Base-by-base conservation (phyloP, 2,888 invertebrate species). In the Sinopyrophorus schimmeli region DNA sequence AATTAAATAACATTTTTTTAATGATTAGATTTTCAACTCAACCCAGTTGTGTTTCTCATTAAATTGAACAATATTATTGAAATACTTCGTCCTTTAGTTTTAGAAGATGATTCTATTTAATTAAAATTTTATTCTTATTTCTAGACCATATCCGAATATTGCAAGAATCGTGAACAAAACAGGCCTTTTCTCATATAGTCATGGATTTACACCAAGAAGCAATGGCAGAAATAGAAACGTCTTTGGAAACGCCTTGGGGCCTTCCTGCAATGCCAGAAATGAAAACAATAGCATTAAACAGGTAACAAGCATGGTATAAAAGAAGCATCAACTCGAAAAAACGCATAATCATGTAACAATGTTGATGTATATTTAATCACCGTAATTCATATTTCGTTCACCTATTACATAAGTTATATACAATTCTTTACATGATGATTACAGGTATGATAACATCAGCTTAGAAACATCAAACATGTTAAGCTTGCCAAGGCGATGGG, bases 131-230 rank as follows among this genome's bases (percentile, higher is more conserved):
- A n/a, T n/a, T n/a, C n/a, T n/a, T n/a, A n/a, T 31, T 72, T 68
- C 12, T 68, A 81, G 81, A 78, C 79, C 26, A 81, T 81, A 58
- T 80, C 80, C 1, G 78, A 79, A 49, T 80, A 80, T 61, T 81
- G 79, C 61, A 76, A 76, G 50, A 75, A 75, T 17, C 71, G 77
- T 37, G 71, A 77, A 46, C 78, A 79, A 55, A 75, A 74, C 28
- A 74, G 78, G 49, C 80, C n/a, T 81, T 81, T 63, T 80, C 80
- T 1, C 81, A 81, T 62, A 77, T 80, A 34, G 78, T 80, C 7
- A 80, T 81, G 78, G 80, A 81, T 63, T 71, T 81, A 65, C 77
- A 80, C 58, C 76, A 77, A 27, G 79, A 79, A 61, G 78, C 79
- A 9, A 66, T 71, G 66, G 72, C 71, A 11, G 67, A 67, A 16